A percentile compares a stretch with the other conserved stretches of the same genome.
Evolutionary conservation across 2,888 invertebrate species (phyloP).

Genomic region (Cryptophagus acutangulus): DNA sequence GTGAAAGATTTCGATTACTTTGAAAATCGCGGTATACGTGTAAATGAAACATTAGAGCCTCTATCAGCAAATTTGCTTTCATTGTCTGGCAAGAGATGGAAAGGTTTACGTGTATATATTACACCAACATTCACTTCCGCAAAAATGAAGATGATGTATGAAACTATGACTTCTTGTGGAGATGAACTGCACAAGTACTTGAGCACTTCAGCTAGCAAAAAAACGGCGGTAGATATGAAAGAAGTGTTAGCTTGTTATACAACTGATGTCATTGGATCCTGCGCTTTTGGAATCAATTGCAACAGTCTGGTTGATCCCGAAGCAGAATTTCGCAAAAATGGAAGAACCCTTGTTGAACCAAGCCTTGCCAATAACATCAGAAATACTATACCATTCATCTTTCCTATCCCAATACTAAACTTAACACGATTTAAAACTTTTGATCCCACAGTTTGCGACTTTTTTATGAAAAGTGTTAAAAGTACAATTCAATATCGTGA

Average conservation of each 20-base stretch:
- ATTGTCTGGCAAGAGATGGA: slow-evolving; percentile 8
- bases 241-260: slow-evolving; percentile 43
- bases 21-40: slow-evolving; percentile 56
- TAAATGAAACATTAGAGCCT: slow-evolving; percentile 55
- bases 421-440: no score
- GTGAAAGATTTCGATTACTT: slow-evolving; percentile 58
- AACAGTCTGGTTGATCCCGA: no score
- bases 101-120: slow-evolving; percentile 8
- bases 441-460: no score
- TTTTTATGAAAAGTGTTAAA: slow-evolving; percentile 34
- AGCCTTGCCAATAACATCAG: no score
- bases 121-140: slow-evolving; percentile 53
- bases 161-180: slow-evolving; percentile 10
- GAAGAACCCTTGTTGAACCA: no score
- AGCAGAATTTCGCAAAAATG: no score
- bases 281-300: slow-evolving; percentile 56
- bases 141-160: slow-evolving; percentile 60
- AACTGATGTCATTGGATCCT: slow-evolving; percentile 55
- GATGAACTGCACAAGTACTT: slow-evolving; percentile 4
- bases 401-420: no score
- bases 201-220: neutral
- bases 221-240: slow-evolving; percentile 9
- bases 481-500: slow-evolving; percentile 44
- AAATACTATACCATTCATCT: no score
- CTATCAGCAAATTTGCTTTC: slow-evolving; percentile 39